Evolutionary conservation across 2,797 vertebrate species (phyloP).

Genomic region (Falco columbarius): DNA sequence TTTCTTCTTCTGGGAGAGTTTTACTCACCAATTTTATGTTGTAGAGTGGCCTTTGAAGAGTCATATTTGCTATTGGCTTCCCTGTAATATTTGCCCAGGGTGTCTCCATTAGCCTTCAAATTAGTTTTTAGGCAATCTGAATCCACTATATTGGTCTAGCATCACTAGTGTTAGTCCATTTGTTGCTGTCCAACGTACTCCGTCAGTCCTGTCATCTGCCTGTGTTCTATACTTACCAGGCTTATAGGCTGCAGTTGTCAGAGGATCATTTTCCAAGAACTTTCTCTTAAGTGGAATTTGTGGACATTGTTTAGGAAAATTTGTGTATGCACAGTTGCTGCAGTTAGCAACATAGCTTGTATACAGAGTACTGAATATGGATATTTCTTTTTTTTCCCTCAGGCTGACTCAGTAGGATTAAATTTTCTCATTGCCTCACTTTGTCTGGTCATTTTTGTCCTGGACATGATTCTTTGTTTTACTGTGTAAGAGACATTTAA

Average conservation of each 20-base stretch:
- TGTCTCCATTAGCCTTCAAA: neutral
- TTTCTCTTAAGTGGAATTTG: neutral
- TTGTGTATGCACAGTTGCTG: neutral
- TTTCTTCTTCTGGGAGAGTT: neutral
- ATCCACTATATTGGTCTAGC: neutral
- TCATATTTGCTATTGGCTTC: neutral
- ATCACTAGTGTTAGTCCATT: neutral
- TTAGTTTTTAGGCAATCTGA: neutral
- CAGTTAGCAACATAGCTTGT: neutral
- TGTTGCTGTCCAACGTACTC: neutral
- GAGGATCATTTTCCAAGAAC: neutral
- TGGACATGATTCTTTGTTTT: neutral
- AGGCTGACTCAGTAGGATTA: neutral
- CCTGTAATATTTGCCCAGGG: neutral
- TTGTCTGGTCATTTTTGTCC: neutral
- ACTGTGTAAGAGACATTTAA: neutral
- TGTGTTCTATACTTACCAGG: neutral
- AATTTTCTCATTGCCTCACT: neutral
- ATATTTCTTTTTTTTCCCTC: neutral
- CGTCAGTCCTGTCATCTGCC: neutral
- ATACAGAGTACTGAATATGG: neutral
- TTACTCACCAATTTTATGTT: neutral
- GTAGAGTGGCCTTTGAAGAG: neutral
- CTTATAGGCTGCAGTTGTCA: neutral
- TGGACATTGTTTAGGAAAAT: neutral